A percentile compares a stretch with the other conserved stretches of the same genome.
Conservation (phyloP, 2,113 vertebrate genomes). For the Montifringilla adamsi region DNA sequence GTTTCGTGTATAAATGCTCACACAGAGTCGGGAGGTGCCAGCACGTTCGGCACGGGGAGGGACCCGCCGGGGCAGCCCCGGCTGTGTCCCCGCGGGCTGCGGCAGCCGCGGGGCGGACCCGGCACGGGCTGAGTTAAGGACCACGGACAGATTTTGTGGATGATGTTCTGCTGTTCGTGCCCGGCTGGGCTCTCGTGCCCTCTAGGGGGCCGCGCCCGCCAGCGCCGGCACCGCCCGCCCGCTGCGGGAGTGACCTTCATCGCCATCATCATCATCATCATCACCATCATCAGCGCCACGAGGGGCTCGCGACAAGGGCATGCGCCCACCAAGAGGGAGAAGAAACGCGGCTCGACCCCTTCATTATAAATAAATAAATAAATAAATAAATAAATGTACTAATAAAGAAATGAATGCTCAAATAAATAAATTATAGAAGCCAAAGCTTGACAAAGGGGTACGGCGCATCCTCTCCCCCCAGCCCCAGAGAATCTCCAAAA, state of each 20-base stretch:
- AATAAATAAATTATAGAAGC: too few species aligned
- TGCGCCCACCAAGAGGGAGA: accelerated
- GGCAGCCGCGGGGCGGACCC: accelerated
- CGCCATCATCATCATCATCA: accelerated
- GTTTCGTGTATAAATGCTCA: neutral
- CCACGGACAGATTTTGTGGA: constrained; percentile 28
- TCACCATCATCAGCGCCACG: accelerated
- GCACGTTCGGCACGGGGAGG: accelerated
- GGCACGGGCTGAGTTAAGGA: neutral
- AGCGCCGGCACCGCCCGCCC: neutral
- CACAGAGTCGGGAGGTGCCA: accelerated
- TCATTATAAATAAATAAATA: too few species aligned
- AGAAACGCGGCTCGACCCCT: neutral
- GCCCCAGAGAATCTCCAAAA: neutral
- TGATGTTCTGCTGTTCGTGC: accelerated
- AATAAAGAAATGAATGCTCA: too few species aligned
- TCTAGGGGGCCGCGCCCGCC: constrained; percentile 28
- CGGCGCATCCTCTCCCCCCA: too few species aligned
- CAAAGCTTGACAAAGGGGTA: too few species aligned
- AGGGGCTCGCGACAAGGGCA: accelerated
- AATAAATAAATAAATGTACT: too few species aligned
- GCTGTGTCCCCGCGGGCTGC: neutral
- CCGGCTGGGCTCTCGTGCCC: neutral
- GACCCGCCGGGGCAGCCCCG: accelerated
- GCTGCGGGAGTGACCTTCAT: neutral